Evolutionary conservation across 2,113 vertebrate genomes (phyloP).

Genomic region (Mugil cephalus): DNA sequence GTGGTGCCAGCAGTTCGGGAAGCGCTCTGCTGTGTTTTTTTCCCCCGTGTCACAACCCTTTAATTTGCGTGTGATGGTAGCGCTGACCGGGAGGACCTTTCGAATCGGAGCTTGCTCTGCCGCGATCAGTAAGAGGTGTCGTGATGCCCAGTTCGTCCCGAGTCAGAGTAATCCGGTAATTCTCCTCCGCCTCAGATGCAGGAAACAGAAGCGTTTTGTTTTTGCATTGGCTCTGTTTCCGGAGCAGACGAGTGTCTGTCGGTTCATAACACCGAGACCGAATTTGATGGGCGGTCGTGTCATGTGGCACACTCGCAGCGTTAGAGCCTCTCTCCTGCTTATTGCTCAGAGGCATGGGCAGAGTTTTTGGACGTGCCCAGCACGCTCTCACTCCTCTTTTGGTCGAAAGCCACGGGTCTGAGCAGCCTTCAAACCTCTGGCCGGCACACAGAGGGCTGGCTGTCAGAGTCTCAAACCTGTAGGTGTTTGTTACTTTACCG

Average conservation of each 20-base stretch:
- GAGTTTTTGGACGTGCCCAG: constrained; percentile 10
- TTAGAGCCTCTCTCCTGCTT: neutral
- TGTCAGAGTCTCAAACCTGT: constrained; percentile 63
- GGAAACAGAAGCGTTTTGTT: constrained; percentile 23
- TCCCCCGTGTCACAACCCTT: neutral
- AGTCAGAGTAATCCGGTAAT: constrained; percentile 1
- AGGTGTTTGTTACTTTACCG: constrained; percentile 77
- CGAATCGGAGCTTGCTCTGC: neutral
- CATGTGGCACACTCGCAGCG: neutral
- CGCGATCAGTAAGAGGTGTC: neutral
- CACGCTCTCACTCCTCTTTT: constrained; percentile 15
- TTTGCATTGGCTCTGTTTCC: constrained; percentile 22
- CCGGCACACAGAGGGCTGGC: constrained; percentile 41
- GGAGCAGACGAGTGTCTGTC: constrained; percentile 16
- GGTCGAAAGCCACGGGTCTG: constrained; percentile 25
- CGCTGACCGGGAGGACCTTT: constrained; percentile 13
- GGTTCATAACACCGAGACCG: neutral
- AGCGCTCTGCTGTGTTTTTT: neutral
- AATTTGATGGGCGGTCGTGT: constrained; percentile 25
- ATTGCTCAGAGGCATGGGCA: constrained; percentile 13
- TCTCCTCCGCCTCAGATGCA: neutral
- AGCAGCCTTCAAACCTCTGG: constrained; percentile 22
- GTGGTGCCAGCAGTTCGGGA: constrained; percentile 25
- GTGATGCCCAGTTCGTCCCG: neutral
- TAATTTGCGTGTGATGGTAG: constrained; percentile 7